Evolutionary conservation across 2,113 vertebrate genomes (phyloP).

Genomic region (Malurus alboscapulatus): DNA sequence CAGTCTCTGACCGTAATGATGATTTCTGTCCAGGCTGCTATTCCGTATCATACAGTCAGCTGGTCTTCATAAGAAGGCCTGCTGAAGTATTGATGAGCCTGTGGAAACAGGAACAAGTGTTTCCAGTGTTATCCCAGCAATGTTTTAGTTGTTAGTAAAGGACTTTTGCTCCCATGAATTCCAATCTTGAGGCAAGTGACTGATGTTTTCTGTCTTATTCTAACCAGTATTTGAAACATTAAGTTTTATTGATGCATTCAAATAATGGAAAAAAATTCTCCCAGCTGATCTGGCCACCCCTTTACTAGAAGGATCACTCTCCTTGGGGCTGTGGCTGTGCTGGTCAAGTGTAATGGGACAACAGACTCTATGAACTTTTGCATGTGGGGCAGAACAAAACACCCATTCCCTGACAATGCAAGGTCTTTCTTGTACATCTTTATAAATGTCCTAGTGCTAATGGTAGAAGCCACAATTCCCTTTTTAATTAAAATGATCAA

Average conservation of each 20-base stretch:
- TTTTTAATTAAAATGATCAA: not conserved
- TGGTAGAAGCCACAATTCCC: not conserved
- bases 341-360: accelerated
- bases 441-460: not conserved
- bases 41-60: not conserved
- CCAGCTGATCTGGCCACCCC: not conserved
- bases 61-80: not conserved
- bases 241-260: not conserved
- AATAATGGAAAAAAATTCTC: not conserved
- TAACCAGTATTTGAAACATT: not conserved
- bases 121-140: not conserved
- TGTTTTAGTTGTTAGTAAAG: not conserved
- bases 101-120: not conserved
- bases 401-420: not conserved
- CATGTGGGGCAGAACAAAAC: not conserved
- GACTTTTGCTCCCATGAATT: not conserved
- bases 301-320: not conserved
- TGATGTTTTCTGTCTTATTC: not conserved
- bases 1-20: not conserved
- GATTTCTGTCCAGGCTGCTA: not conserved
- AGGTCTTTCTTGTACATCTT: not conserved
- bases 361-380: not conserved
- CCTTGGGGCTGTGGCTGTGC: not conserved
- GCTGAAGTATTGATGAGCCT: not conserved
- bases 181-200: not conserved